phyloP scores from a whole-genome alignment of 2,888 invertebrate species.

The Loripinus fragilis region DNA sequence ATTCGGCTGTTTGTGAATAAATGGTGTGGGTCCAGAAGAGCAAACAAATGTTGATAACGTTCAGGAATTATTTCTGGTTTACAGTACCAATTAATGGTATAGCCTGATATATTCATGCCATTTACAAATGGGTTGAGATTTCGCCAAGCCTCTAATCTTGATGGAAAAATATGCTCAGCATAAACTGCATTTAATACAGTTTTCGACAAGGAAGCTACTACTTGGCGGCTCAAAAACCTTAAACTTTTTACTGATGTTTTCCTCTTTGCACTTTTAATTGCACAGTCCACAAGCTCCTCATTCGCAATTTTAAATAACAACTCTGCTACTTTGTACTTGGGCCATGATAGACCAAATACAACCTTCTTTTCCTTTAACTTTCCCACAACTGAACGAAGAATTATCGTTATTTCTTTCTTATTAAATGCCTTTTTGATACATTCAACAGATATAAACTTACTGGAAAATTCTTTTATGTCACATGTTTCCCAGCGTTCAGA shows the following conservation, averaged over 20 bases:
- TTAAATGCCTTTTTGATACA: neutral
- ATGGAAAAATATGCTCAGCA: neutral
- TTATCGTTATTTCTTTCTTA: neutral
- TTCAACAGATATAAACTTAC: neutral
- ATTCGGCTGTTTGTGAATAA: neutral
- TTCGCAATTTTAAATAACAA: neutral
- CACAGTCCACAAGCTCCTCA: neutral
- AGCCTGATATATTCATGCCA: neutral
- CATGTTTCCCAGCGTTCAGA: neutral
- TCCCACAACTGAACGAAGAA: neutral
- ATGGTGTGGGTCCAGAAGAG: constrained; percentile 18
- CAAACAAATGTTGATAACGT: neutral
- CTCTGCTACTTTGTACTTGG: neutral
- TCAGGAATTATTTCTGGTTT: neutral
- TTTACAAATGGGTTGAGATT: neutral
- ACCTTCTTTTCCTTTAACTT: neutral
- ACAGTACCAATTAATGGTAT: neutral
- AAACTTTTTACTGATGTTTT: neutral
- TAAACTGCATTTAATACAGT: neutral
- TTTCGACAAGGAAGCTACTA: neutral
- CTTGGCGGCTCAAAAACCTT: neutral
- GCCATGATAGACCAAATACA: neutral
- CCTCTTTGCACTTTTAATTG: neutral
- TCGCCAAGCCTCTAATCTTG: neutral
- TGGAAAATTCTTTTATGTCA: neutral